Percentiles rank a stretch among this genome's conserved stretches.
Conservation (phyloP, 1,140 invertebrate species). For the Heliconius himera region DNA sequence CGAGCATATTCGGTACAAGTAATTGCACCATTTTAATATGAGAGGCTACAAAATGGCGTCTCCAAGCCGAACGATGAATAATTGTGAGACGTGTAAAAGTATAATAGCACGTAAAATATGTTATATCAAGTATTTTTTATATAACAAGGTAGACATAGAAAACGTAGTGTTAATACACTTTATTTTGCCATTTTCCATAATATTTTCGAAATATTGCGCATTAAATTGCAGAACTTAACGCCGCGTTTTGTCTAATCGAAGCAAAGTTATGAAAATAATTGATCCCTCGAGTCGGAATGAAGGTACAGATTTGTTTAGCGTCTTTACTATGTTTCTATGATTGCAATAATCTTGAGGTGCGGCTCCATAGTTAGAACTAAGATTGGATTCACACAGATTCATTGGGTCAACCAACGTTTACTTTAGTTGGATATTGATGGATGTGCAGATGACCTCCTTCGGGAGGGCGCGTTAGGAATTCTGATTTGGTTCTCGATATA, state of each 20-base stretch:
- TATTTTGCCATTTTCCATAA: not conserved
- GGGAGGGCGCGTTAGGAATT: slow-evolving; percentile 9
- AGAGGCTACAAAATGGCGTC: not conserved
- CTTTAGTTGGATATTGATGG: slow-evolving; percentile 6
- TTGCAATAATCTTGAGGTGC: not conserved
- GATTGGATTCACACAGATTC: not conserved
- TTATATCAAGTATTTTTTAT: not conserved
- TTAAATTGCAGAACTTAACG: no score
- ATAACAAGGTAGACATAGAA: no score
- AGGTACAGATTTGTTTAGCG: not conserved
- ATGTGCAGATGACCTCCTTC: not conserved
- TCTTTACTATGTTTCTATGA: not conserved
- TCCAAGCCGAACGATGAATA: not conserved
- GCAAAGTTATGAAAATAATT: no score
- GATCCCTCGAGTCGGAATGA: no score
- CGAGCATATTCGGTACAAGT: not conserved
- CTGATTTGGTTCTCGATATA: not conserved
- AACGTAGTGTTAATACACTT: not conserved
- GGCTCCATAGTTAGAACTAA: not conserved
- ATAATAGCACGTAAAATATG: slow-evolving; percentile 22
- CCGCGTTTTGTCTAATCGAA: no score
- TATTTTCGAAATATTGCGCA: no score
- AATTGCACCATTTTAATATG: slow-evolving; percentile 11
- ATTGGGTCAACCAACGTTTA: not conserved
- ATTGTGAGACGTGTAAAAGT: slow-evolving; percentile 3